Base-by-base conservation (phyloP, 2,888 invertebrate species). In the Catocala sponsa region DNA sequence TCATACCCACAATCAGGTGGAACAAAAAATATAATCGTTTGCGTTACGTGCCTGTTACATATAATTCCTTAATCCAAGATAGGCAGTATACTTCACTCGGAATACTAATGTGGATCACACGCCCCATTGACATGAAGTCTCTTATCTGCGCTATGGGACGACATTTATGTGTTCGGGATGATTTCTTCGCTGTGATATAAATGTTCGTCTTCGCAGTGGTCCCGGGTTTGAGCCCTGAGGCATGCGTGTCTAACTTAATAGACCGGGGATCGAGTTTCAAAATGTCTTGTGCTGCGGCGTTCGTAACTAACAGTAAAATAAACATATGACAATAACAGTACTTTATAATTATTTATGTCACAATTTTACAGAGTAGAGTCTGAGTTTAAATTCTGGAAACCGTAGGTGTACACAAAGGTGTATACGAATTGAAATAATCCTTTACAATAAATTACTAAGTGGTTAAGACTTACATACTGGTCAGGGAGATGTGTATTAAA, bases 61-160 rank as follows among this genome's bases (percentile, higher is more conserved):
- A 42, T 32, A 42, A 43, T 33, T 48, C 13, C 43, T 32, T 56
- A 33, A 43, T 32, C 42, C 56, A 1, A 48, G 33, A 42, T 53
- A 46, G 46, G 46, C 42, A 15, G 10, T 32, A 33, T 13, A 43
- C 33, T 33, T 7, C 33, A 47, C 47, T 12, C 35, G 12, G 49
- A 49, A 56, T 50, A 56, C 13, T 43, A 49, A 56, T 56, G 32
- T n/a, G 55, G 41, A 33, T 47, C 25, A 55, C n/a, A 47, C 25
- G 15, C 25, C 38, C 41, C 47, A 47, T 48, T 41, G 55, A 55
- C 41, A 55, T 55, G 35, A 25, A 35, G 38, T 38, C 41, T 47
- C 47, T 38, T 55, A 55, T 55, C 55, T 48, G 38, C 41, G n/a
- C 11, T 25, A 12, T 12, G 47, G 38, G 55, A 41, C 15, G 55